phyloP scores from a whole-genome alignment of 2,888 invertebrate species.

The Neria commutata region DNA sequence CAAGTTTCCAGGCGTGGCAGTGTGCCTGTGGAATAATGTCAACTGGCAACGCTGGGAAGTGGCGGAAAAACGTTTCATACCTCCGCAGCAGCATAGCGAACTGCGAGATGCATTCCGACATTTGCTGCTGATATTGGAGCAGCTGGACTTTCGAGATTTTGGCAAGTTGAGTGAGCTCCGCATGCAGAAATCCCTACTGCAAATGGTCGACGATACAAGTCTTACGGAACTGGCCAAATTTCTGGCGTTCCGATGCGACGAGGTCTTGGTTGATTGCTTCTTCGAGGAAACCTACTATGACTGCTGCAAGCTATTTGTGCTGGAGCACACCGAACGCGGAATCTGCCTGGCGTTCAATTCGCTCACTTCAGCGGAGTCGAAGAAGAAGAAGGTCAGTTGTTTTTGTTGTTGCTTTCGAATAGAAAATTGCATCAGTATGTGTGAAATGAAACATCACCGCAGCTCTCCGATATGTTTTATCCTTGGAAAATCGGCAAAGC shows the following conservation, averaged over 20 bases:
- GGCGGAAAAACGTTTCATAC: constrained; percentile 47
- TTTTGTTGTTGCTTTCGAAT: too few relatives aligned
- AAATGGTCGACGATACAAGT: constrained; percentile 36
- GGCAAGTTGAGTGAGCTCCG: constrained; percentile 32
- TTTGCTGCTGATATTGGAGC: constrained; percentile 40
- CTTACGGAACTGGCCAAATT: constrained; percentile 40
- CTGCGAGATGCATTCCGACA: constrained; percentile 36
- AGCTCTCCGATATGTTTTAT: constrained; percentile 42
- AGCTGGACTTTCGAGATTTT: constrained; percentile 34
- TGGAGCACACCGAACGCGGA: constrained; percentile 61
- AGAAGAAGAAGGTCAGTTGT: constrained; percentile 39
- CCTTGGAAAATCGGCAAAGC: constrained; percentile 47
- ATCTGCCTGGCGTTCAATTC: constrained; percentile 64
- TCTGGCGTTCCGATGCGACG: constrained; percentile 57
- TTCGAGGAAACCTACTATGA: constrained; percentile 58
- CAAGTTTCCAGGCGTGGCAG: constrained; percentile 52
- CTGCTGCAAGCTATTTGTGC: constrained; percentile 62
- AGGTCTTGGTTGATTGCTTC: constrained; percentile 55
- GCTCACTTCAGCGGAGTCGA: constrained; percentile 46
- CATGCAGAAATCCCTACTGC: constrained; percentile 21
- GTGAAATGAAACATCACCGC: too few relatives aligned
- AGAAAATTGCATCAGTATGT: too few relatives aligned
- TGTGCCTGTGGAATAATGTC: constrained; percentile 51
- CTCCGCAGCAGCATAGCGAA: constrained; percentile 31
- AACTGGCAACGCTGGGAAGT: constrained; percentile 48